Evolutionary conservation across 37 sponge, comb jelly and placozoan genomes (phyloP).

Genomic region (Chondrilla cf. caribensis): DNA sequence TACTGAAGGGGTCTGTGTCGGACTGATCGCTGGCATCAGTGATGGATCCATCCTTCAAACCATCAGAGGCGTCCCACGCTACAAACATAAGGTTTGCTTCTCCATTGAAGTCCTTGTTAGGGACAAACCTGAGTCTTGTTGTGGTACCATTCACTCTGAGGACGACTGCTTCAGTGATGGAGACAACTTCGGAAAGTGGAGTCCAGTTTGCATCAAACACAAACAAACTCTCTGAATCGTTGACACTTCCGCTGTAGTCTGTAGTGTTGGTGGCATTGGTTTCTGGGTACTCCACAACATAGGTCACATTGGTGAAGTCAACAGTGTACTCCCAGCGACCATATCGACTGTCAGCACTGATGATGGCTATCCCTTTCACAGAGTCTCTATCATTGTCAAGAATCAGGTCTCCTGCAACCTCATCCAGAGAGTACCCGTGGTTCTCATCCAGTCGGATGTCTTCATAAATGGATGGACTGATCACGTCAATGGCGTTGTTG

Average conservation of each 20-base stretch:
- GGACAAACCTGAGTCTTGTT: conserved; percentile 70
- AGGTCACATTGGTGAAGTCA: conserved; percentile 25
- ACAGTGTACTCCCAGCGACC: conserved; percentile 85
- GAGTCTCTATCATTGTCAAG: conserved; percentile 68
- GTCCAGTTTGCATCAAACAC: conserved; percentile 68
- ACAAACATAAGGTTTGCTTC: conserved; percentile 46
- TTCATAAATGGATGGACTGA: conserved; percentile 46
- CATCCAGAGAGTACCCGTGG: conserved; percentile 73
- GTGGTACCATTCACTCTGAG: conserved; percentile 40
- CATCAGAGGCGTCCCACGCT: conserved; percentile 79
- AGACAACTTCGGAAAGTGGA: conserved; percentile 30
- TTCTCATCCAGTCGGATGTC: conserved; percentile 46
- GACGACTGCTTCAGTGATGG: conserved; percentile 45
- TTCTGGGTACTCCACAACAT: neutral
- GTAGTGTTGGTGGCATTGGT: neutral
- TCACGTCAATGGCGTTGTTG: conserved; percentile 34
- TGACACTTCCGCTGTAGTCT: neutral
- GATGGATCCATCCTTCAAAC: conserved; percentile 47
- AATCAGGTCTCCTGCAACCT: conserved; percentile 36
- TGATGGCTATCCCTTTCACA: conserved; percentile 72
- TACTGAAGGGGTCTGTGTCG: conserved; percentile 67
- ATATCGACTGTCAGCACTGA: conserved; percentile 34
- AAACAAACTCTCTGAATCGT: neutral
- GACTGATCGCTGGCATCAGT: conserved; percentile 48
- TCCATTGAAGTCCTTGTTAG: conserved; percentile 70